Base-by-base conservation (phyloP, 2,888 invertebrate species). In the Phyllotreta striolata region DNA sequence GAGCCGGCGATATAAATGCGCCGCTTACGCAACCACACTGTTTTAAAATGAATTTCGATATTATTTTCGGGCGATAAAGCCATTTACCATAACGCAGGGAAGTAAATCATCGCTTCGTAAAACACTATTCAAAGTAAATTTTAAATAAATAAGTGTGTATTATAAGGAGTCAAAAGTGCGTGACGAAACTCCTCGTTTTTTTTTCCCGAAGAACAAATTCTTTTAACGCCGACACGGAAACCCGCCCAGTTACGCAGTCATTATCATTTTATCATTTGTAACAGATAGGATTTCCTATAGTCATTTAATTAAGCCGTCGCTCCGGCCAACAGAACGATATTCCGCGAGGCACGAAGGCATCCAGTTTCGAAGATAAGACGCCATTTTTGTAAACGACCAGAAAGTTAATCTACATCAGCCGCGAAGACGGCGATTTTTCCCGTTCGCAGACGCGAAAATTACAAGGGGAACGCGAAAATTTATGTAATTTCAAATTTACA, bases 1-100 rank as follows among this genome's bases (percentile, higher is more conserved):
- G 51, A 51, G 72, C 73, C 63, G 60, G 70, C 68, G 37, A 51
- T 37, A 51, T 51, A 47, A 47, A 47, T 47, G 47, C 47, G 13
- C 14, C 47, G 52, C 60, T 47, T 47, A 34, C 47, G 24, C 24
- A 47, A 3, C n/a, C 37, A 6, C 8, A 52, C 5, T 52, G 52
- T 39, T 52, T 10, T 52, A 52, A 52, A 38, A 52, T 52, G 52
- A 52, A 52, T 52, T n/a, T n/a, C 9, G 24, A 24, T 24, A 24
- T 24, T 24, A 24, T 24, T 24, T 24, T 24, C 24, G 24, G 24
- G 24, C 24, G 24, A 24, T 24, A 24, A 24, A 24, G 24, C 24
- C 24, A 24, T 24, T 24, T 24, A 24, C 24, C 24, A 24, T 24
- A 24, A 24, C 24, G 24, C 4, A 3, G 24, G 24, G 1, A 24